Evolutionary conservation across 2,888 invertebrate species (phyloP).

Genomic region (Coelopa pilipes): DNA sequence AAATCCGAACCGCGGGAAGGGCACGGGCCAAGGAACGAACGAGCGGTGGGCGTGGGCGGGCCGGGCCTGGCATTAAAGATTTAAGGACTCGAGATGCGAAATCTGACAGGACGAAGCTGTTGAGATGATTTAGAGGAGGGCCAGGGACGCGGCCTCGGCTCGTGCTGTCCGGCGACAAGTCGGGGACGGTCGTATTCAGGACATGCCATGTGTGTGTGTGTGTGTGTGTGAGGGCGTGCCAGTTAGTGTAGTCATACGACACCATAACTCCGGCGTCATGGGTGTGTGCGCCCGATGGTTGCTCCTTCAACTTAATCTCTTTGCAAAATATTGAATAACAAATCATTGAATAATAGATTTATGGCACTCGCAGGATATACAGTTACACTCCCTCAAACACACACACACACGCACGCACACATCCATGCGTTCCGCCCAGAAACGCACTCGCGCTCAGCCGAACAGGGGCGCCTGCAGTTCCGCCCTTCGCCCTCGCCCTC

Average conservation of each 20-base stretch:
- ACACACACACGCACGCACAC: slow-evolving; percentile 22
- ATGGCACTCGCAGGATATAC: slow-evolving; percentile 55
- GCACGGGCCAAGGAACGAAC: too few relatives aligned
- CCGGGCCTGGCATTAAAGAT: slow-evolving; percentile 17
- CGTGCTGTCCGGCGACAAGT: too few relatives aligned
- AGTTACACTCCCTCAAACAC: slow-evolving; percentile 40
- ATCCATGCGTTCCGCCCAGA: slow-evolving; percentile 5
- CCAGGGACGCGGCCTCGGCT: not conserved
- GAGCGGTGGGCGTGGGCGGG: too few relatives aligned
- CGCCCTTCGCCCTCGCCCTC: too few relatives aligned
- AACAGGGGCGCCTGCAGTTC: not conserved
- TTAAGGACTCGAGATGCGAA: slow-evolving; percentile 20
- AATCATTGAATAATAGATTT: slow-evolving; percentile 63
- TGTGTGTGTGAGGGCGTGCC: slow-evolving; percentile 3
- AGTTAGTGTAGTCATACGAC: not conserved
- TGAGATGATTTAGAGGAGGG: slow-evolving; percentile 10
- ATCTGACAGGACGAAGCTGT: slow-evolving; percentile 24
- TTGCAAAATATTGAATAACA: slow-evolving; percentile 64
- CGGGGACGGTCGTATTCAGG: not conserved
- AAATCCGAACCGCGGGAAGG: not conserved
- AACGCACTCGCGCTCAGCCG: not conserved
- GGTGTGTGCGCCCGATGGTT: slow-evolving; percentile 46
- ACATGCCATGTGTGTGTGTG: not conserved
- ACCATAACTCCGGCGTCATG: not conserved
- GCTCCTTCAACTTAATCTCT: slow-evolving; percentile 59